Percentiles rank a stretch among this genome's conserved stretches.
Conservation (phyloP, 2,113 vertebrate genomes). For the Polypterus bichir region DNA sequence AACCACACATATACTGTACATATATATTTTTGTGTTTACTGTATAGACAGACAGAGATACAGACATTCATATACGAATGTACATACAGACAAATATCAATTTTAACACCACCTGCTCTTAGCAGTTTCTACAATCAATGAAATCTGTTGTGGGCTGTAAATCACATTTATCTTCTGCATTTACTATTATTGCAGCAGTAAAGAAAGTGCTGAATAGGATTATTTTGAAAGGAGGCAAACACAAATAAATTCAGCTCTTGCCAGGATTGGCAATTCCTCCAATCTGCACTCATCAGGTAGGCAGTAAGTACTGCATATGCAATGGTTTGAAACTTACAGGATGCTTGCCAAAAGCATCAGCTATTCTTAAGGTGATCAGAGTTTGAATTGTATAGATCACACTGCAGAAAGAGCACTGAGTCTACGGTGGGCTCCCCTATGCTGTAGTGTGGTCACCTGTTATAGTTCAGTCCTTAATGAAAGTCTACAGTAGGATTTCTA, state of each 20-base stretch:
- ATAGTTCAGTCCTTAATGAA: no score
- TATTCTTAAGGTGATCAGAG: no score
- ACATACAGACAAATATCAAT: constrained; percentile 36
- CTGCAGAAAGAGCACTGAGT: no score
- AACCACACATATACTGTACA: no score
- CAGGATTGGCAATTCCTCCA: constrained; percentile 33
- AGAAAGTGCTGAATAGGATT: constrained; percentile 19
- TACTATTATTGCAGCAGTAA: constrained; percentile 47
- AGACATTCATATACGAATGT: constrained; percentile 25
- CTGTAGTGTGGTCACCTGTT: no score
- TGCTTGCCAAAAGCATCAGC: no score
- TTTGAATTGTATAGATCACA: no score
- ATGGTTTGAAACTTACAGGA: not conserved
- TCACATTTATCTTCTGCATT: constrained; percentile 43
- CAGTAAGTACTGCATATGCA: not conserved
- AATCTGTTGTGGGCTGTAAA: constrained; percentile 31
- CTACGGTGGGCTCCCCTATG: no score
- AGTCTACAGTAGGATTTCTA: no score
- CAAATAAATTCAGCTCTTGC: constrained; percentile 47
- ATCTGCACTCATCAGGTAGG: constrained; percentile 17
- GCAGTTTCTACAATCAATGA: constrained; percentile 18
- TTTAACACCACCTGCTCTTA: constrained; percentile 32
- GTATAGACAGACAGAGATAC: not conserved
- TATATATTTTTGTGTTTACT: no score
- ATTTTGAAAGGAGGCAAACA: constrained; percentile 25